Conservation (phyloP, 2,888 invertebrate genomes). For the Pammene fasciana region DNA sequence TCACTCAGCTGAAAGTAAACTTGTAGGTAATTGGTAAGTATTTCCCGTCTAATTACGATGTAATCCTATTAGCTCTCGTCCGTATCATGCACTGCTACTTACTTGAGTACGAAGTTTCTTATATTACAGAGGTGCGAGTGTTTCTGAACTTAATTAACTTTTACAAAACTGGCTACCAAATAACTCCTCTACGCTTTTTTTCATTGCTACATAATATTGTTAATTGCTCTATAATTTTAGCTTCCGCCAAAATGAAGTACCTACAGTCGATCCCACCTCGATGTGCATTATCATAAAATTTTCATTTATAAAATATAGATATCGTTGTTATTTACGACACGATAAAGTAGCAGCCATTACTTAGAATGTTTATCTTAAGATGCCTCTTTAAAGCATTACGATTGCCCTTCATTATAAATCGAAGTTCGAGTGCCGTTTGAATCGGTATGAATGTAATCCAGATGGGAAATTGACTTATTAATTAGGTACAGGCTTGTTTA, state of each 20-base stretch:
- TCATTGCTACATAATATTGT: no score
- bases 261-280: not conserved
- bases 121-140: no score
- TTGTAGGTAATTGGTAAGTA: conserved; percentile 9
- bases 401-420: conserved; percentile 12
- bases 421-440: not conserved
- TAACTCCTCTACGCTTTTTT: no score
- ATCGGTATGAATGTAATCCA: conserved; percentile 15
- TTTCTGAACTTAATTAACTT: no score
- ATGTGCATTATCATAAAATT: not conserved
- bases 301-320: not conserved
- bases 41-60: conserved; percentile 7
- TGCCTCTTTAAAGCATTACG: conserved; percentile 18
- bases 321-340: not conserved
- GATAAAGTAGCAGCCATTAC: conserved; percentile 9
- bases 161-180: no score
- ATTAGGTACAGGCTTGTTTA: not conserved
- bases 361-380: conserved; percentile 25
- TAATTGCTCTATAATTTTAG: no score
- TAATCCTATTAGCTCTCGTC: conserved; percentile 2
- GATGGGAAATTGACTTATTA: conserved; percentile 18
- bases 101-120: no score
- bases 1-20: not conserved
- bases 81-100: not conserved
- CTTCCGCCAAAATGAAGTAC: no score